Base-by-base conservation (phyloP, 1,140 invertebrate species). In the Pachyrhynchus sulphureomaculatus region DNA sequence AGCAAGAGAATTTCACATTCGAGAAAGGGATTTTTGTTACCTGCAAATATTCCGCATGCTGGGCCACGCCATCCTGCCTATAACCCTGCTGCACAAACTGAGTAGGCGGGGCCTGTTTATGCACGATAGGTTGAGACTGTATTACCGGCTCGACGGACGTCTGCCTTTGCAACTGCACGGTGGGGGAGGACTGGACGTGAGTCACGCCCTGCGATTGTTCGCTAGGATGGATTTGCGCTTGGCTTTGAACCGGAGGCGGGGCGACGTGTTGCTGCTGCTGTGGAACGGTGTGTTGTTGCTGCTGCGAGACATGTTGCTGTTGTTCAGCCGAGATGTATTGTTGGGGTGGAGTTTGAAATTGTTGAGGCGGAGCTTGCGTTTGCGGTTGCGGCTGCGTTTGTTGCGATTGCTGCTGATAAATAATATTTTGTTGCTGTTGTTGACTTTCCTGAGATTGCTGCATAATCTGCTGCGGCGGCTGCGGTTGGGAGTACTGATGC, bases 291-390 rank as follows among this genome's bases (percentile, higher is more conserved):
- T 68, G 69, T 42, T 64, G 68, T 20, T 63, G 60, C 26, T 58
- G 59, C 15, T 80, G 78, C 77, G 66, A 29, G 77, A 77, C 24
- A 76, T 68, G 69, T 29, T 69, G 68, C 48, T 69, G 65, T 34
- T 69, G 57, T n/a, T n/a, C n/a, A n/a, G n/a, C n/a, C n/a, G n/a
- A n/a, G n/a, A 63, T 56, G 5, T 29, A 10, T 54, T 48, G 4
- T 34, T 21, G 13, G 68, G 70, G 26, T 63, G 79, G 17, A 57
- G 79, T 76, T 33, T 77, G 67, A 68, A 80, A 77, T 61, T 81
- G 79, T 49, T 80, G 79, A 0, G 76, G 66, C 60, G 80, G 78
- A 53, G 80, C 79, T 41, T 80, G 80, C 47, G 6, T 5, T 32
- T 80, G 78, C 78, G 66, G 37, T 77, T 78, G 32, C 76, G 69